Conservation (phyloP, 2,113 vertebrate genomes). For the Hucho hucho region DNA sequence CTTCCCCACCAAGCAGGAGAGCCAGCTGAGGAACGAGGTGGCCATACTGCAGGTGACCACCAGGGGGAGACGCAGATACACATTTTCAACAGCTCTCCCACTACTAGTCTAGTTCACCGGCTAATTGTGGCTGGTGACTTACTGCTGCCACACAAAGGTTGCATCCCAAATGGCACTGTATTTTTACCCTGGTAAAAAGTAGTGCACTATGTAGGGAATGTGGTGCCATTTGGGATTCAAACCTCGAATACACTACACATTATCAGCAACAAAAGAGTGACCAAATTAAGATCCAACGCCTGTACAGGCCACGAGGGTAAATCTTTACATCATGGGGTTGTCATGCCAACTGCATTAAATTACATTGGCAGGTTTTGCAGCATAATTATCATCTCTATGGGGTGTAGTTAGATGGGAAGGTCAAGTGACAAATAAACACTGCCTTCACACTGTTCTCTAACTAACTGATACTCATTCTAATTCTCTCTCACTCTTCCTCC, state of each 20-base stretch:
- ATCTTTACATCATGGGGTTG: too few species aligned
- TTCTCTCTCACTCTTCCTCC: not conserved
- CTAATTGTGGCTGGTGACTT: too few species aligned
- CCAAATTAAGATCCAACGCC: too few species aligned
- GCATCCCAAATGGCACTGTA: too few species aligned
- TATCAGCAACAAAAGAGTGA: too few species aligned
- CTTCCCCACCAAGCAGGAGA: conserved; percentile 82
- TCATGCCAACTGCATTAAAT: too few species aligned
- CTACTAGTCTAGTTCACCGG: not conserved
- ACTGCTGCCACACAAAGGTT: too few species aligned
- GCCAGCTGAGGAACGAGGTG: conserved; percentile 80
- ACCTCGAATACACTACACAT: too few species aligned
- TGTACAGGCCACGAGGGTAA: too few species aligned
- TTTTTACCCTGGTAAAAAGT: too few species aligned
- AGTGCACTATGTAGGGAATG: not conserved
- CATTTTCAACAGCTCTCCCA: not conserved
- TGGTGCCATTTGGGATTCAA: not conserved
- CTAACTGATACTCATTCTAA: not conserved
- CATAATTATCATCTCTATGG: not conserved
- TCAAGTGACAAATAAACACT: not conserved
- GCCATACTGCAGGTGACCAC: conserved; percentile 75
- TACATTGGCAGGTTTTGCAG: too few species aligned
- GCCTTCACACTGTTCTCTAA: not conserved
- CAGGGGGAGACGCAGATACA: conserved; percentile 34
- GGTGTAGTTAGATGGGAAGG: not conserved